Evolutionary conservation across 1,140 invertebrate species (phyloP), one percentile per base, ranked within the genome.

Genomic region (Lordiphosa collinella): DNA sequence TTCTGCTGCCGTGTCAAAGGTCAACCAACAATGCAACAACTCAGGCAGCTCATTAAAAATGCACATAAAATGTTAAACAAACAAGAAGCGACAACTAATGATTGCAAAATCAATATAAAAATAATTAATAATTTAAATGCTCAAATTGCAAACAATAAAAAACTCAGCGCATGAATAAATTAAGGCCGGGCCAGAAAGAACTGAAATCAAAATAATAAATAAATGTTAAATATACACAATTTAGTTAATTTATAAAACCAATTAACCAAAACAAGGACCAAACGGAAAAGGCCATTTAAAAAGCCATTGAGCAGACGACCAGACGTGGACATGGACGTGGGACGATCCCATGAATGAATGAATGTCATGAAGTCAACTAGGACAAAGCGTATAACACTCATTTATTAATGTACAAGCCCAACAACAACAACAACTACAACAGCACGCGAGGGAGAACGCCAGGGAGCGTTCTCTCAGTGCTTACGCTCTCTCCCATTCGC

Each of bases 361-460:
- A 80, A 80, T 80, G 76, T 76, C 76, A 82, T 80, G 76, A 82
- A 82, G 76, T 82, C 76, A 80, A 80, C 76, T 82, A 82, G 75
- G 76, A 84, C 78, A 82, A 82, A 82, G 76, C 71, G 67, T 64
- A 82, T 84, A 82, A 76, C 76, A 84, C 76, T 82, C 76, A 82
- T 82, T 82, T 82, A 82, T 82, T 82, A 82, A 82, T 82, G 76
- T 76, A 72, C 71, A 74, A 71, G 76, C 76, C 76, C 53, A 65
- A 31, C 47, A 69, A 49, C 60, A 68, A 49, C 48, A 57, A 12
- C 13, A 35, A 34, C 47, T 41, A 25, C 11, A 43, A 16, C 38
- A 8, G 14, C 32, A n/a, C 14, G 13, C 32, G 37, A n/a, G n/a
- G 16, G 52, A 16, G 51, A 35, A 38, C 65, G 32, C 36, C 9